Evolutionary conservation across 2,113 vertebrate genomes (phyloP), one percentile per base, ranked within the genome.

Genomic region (Melanostigma gelatinosum): DNA sequence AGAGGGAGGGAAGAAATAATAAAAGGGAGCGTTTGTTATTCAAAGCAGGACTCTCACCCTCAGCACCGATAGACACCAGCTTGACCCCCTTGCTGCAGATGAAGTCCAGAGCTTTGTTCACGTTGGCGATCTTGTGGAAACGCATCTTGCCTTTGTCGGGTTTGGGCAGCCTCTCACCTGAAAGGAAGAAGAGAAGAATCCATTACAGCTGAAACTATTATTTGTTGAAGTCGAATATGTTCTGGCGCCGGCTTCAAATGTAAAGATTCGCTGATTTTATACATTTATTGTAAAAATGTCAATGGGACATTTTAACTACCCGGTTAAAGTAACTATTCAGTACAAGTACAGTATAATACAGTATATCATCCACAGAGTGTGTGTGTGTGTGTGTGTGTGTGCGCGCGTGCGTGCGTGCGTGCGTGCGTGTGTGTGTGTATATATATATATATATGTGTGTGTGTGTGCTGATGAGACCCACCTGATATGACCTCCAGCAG

Each of bases 81-180:
- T 99, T 96, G 61, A 97, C 97, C 24, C 96, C 96, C 90, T 98
- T 98, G 95, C 97, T 97, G 91, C 96, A 95, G 86, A 98, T 97
- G 90, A 95, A 98, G 86, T 97, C 97, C 92, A 98, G 93, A 52
- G 97, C 97, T 92, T 98, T 97, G 81, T 97, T 98, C 84, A 98
- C 96, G 32, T 97, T 98, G 91, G 97, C 97, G 0, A 98, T 98
- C 92, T 97, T 97, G 92, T 98, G 97, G 93, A 98, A 98, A 87
- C 96, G 97, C 97, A 98, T 98, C 93, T 97, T 98, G 87, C 97
- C 97, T 87, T 98, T 98, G 92, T 98, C 97, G 0, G 97, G 97
- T 87, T 97, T 96, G 84, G 97, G 96, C 89, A 97, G 94, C 80
- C 97, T 94, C 92, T 98, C 97, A 9, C 97, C 97, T 97, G 82